phyloP scores from a whole-genome alignment of 2,888 invertebrate genomes.

The Tipula unca region DNA sequence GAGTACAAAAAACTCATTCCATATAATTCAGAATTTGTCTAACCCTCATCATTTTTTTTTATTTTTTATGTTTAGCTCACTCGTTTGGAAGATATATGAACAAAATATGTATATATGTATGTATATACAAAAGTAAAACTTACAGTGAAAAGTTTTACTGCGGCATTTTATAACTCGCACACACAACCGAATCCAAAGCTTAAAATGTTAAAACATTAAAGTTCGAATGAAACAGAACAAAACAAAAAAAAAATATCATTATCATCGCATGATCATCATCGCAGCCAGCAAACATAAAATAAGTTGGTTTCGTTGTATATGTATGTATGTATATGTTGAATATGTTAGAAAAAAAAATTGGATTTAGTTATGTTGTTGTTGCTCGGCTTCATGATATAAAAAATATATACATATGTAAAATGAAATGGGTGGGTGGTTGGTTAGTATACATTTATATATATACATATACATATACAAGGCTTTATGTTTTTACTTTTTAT shows the following conservation, averaged over 20 bases:
- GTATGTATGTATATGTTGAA: neutral
- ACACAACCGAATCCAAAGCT: neutral
- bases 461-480: neutral
- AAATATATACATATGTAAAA: neutral
- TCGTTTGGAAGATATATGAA: neutral
- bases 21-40: neutral
- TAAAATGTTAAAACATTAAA: neutral
- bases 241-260: neutral
- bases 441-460: neutral
- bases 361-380: neutral
- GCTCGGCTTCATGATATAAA: neutral
- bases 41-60: neutral
- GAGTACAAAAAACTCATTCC: neutral
- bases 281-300: neutral
- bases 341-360: neutral
- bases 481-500: neutral
- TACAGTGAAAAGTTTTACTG: neutral
- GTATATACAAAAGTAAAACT: neutral
- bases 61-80: neutral
- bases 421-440: neutral
- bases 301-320: neutral
- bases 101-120: too few relatives aligned
- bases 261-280: neutral
- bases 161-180: too few relatives aligned
- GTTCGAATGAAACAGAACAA: neutral